Percentiles rank a stretch among this genome's conserved stretches.
Conservation (phyloP, 2,888 invertebrate species). For the Myathropa florea region DNA sequence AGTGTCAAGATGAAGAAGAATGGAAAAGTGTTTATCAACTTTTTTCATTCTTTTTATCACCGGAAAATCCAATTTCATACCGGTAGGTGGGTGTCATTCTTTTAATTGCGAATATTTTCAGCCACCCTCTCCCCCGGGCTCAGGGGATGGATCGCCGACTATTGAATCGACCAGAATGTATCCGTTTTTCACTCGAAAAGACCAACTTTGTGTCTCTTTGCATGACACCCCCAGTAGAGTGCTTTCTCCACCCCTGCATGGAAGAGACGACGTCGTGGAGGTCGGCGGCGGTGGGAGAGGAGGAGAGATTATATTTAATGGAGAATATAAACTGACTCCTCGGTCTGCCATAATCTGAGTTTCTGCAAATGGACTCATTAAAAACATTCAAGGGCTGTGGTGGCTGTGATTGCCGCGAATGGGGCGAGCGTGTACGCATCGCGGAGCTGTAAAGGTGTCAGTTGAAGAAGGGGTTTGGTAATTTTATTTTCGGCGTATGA, state of each 20-base stretch:
- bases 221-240: neutral
- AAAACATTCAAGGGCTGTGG: conserved; percentile 48
- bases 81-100: conserved; percentile 20
- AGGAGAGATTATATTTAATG: conserved; percentile 58
- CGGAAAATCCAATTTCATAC: conserved; percentile 53
- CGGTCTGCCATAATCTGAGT: conserved; percentile 54
- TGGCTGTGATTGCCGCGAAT: neutral
- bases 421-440: conserved; percentile 3
- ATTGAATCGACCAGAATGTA: conserved; percentile 39
- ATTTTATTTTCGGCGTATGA: conserved; percentile 32
- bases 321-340: conserved; percentile 51
- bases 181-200: conserved; percentile 16
- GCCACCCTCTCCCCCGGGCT: neutral
- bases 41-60: conserved; percentile 20
- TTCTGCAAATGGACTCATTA: conserved; percentile 60
- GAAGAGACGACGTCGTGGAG: too few relatives aligned
- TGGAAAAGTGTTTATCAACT: conserved; percentile 53
- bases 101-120: conserved; percentile 51
- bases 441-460: conserved; percentile 8
- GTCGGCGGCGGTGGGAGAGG: neutral
- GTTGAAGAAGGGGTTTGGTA: neutral
- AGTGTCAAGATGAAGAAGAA: conserved; percentile 6
- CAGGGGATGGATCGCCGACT: neutral
- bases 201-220: conserved; percentile 24
- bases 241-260: conserved; percentile 2